phyloP scores from a whole-genome alignment of 2,113 vertebrate genomes.

The Ictalurus furcatus region DNA sequence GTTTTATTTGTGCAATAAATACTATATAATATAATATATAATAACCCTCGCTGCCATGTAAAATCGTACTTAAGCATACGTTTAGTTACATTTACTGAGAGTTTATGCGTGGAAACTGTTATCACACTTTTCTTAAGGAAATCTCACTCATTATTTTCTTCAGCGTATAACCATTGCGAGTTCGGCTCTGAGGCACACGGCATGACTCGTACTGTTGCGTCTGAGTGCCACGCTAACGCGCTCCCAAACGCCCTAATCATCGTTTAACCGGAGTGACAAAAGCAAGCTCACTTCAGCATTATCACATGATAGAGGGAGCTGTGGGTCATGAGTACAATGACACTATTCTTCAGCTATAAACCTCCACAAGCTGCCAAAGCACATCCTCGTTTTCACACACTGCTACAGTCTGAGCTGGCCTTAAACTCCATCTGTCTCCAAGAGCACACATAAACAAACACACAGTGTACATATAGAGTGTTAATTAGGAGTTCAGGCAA shows the following conservation, averaged over 20 bases:
- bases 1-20: too few relatives aligned
- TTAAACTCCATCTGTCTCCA: neutral
- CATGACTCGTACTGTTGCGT: neutral
- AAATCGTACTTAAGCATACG: neutral
- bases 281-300: conserved; percentile 14
- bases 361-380: neutral
- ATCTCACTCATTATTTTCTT: neutral
- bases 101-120: neutral
- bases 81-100: neutral
- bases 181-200: neutral
- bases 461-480: too few relatives aligned
- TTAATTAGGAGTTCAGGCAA: neutral
- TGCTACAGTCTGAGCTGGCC: neutral
- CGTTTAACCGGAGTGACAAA: neutral
- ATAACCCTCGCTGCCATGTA: neutral
- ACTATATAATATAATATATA: neutral
- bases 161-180: neutral
- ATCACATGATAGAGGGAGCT: conserved; percentile 24
- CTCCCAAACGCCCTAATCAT: neutral
- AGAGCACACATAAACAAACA: neutral
- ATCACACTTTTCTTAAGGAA: neutral
- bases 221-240: neutral
- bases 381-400: neutral
- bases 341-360: conserved; percentile 21
- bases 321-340: neutral